phyloP scores from a whole-genome alignment of 2,113 vertebrate genomes.

The Rattus rattus region DNA sequence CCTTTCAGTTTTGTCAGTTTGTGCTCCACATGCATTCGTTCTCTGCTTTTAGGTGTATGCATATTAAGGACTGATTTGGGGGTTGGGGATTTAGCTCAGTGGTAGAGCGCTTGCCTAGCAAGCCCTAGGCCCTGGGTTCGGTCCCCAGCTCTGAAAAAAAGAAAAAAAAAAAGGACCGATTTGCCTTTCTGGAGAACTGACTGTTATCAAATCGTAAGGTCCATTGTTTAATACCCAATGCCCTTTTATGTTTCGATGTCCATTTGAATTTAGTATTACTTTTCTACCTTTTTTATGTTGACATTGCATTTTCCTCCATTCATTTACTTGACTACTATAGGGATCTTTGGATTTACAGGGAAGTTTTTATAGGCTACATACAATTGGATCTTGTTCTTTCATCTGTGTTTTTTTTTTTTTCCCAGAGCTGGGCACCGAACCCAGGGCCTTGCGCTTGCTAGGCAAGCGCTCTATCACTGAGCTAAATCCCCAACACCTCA shows the following conservation, averaged over 20 bases:
- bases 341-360: not conserved
- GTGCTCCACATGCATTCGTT: not conserved
- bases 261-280: not conserved
- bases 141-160: no score
- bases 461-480: no score
- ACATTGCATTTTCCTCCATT: not conserved
- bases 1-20: not conserved
- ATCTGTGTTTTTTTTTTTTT: not conserved
- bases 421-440: no score
- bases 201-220: not conserved
- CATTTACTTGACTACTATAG: not conserved
- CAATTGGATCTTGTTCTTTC: not conserved
- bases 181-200: not conserved
- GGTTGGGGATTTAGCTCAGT: no score
- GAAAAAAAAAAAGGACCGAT: no score
- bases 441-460: no score
- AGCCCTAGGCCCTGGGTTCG: no score
- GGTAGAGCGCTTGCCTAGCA: no score
- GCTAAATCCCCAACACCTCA: no score
- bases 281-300: not conserved
- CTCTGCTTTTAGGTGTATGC: not conserved
- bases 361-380: not conserved
- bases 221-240: not conserved
- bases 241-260: not conserved
- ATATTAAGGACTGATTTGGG: not conserved